These are phyloP conservation scores for Bradypus variegatus DNA, from an alignment of 2,797 vertebrate species.

Conservation along the genomic window DNA sequence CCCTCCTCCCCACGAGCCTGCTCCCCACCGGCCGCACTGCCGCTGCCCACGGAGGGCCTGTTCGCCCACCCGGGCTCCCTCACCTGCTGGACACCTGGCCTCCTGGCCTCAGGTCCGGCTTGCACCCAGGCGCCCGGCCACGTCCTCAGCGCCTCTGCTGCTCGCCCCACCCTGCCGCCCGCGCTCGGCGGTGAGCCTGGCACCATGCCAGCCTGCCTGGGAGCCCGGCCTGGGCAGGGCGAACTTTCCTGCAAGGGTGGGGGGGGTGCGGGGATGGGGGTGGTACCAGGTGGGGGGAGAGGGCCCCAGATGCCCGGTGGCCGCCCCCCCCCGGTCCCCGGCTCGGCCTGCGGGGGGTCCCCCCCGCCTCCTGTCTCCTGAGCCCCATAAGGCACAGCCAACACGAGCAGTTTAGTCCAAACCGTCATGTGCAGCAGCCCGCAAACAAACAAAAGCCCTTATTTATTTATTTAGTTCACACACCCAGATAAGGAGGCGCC, in stretches of 20 bases:
- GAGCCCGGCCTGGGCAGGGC: constrained; percentile 59
- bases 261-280: constrained; percentile 27
- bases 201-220: constrained; percentile 59
- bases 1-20: background rate
- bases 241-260: constrained; percentile 53
- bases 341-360: background rate
- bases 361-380: constrained; percentile 30
- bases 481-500: constrained; percentile 61
- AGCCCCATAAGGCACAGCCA: constrained; percentile 62
- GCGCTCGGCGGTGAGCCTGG: constrained; percentile 60
- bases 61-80: constrained; percentile 39
- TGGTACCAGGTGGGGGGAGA: constrained; percentile 53
- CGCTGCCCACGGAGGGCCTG: background rate
- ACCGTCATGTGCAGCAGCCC: constrained; percentile 59
- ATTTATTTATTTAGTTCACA: constrained; percentile 70
- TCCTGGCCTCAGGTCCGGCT: constrained; percentile 48
- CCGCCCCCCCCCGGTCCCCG: background rate
- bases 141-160: constrained; percentile 52
- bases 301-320: constrained; percentile 62
- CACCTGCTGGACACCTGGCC: constrained; percentile 54
- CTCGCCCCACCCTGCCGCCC: constrained; percentile 62
- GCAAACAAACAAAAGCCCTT: constrained; percentile 65
- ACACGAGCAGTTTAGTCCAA: constrained; percentile 50
- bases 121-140: constrained; percentile 57
- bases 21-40: background rate